Percentiles rank a stretch among this genome's conserved stretches.
Conservation (phyloP, 2,888 invertebrate genomes). For the Alloscopus bannaensis region DNA sequence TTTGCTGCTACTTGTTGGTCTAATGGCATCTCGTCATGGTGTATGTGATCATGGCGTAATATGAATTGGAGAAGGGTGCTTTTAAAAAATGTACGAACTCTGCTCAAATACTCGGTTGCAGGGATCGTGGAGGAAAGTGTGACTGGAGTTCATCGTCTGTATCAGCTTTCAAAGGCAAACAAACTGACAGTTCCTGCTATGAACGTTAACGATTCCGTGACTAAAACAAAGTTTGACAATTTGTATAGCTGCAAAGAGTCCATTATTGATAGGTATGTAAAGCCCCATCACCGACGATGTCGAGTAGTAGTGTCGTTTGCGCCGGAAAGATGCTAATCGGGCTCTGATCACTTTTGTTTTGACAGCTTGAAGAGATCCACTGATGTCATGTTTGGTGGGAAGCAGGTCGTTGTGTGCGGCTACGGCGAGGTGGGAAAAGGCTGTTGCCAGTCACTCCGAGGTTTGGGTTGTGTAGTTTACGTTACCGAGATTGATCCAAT, state of each 20-base stretch:
- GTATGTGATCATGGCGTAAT: too few species aligned
- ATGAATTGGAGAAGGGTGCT: too few species aligned
- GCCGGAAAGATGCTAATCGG: neutral
- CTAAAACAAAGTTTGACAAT: conserved; percentile 98
- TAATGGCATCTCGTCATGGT: too few species aligned
- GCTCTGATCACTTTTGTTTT: neutral
- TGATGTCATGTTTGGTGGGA: conserved; percentile 98
- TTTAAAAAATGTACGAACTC: too few species aligned
- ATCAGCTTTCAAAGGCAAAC: conserved; percentile 95
- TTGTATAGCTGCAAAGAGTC: conserved; percentile 96
- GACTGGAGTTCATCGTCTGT: conserved; percentile 97
- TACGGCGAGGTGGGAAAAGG: conserved; percentile 99
- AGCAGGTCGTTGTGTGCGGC: conserved; percentile 96
- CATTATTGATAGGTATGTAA: conserved; percentile 86
- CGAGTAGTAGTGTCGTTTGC: too few species aligned
- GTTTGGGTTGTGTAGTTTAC: conserved; percentile 94
- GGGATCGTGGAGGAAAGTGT: conserved; percentile 98
- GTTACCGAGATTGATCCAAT: conserved; percentile 98
- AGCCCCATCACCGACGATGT: too few species aligned
- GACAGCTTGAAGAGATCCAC: conserved; percentile 89
- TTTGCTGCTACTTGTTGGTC: too few species aligned
- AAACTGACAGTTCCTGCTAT: conserved; percentile 97
- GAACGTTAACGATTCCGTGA: conserved; percentile 99
- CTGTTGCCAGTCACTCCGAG: conserved; percentile 95
- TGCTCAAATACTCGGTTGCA: conserved; percentile 75